Percentiles rank a stretch among this genome's conserved stretches.
Evolutionary conservation across 2,113 vertebrate genomes (phyloP).

Genomic region (Apodemus speciosus): DNA sequence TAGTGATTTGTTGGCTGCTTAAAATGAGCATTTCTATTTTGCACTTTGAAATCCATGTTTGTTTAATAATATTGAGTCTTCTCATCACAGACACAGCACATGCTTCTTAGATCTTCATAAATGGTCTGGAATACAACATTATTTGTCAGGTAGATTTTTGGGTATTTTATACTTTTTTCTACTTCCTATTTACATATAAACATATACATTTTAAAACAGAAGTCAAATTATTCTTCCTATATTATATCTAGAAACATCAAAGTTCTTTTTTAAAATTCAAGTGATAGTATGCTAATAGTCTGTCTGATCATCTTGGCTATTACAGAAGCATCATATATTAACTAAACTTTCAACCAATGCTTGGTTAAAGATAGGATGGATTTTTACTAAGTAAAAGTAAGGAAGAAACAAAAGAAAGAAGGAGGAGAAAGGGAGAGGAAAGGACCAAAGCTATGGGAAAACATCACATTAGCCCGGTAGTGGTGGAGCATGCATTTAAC

Average conservation of each 20-base stretch:
- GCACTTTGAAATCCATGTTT: neutral
- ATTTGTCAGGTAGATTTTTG: neutral
- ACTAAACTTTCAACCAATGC: neutral
- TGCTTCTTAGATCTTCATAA: neutral
- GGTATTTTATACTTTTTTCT: neutral
- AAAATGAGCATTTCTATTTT: neutral
- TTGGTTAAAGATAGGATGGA: neutral
- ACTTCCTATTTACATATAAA: neutral
- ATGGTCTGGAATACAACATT: neutral
- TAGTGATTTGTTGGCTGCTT: neutral
- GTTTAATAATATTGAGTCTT: neutral
- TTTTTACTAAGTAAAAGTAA: neutral
- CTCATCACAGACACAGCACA: neutral
- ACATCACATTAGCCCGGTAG: neutral
- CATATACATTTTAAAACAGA: neutral
- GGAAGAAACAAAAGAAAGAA: neutral
- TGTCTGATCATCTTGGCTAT: neutral
- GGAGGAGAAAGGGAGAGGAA: rapidly evolving
- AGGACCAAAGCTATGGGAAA: neutral
- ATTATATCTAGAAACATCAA: neutral
- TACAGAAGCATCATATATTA: neutral
- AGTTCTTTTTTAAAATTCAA: neutral
- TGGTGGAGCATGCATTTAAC: neutral
- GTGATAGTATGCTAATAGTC: neutral
- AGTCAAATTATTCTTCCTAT: neutral